These are phyloP conservation scores for Hirtodrosophila alboralis DNA, from an alignment of 2,888 invertebrate species.

Conservation along the genomic window DNA sequence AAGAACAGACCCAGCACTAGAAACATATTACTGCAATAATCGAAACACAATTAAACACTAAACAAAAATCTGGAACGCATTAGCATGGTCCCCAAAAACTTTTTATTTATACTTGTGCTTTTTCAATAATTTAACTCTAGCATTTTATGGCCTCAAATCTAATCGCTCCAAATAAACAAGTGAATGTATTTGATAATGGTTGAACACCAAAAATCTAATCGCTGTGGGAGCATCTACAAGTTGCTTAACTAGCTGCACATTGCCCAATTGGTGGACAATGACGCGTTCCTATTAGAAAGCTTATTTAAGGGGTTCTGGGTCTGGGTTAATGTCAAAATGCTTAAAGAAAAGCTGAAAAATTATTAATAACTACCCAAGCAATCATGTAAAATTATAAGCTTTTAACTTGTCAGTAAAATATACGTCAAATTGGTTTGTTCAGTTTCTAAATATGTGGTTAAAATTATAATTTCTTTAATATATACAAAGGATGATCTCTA, in stretches of 20 bases:
- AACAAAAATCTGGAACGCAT: neutral
- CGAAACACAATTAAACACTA: conserved; percentile 7
- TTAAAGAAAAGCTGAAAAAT: too few relatives aligned
- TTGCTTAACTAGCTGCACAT: conserved; percentile 18
- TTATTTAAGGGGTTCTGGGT: neutral
- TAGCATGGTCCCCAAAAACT: neutral
- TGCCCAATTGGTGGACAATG: conserved; percentile 12
- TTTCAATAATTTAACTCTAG: too few relatives aligned
- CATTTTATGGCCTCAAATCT: conserved; percentile 30
- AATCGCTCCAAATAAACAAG: conserved; percentile 25
- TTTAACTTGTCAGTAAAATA: too few relatives aligned
- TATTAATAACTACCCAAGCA: too few relatives aligned
- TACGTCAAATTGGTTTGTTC: too few relatives aligned
- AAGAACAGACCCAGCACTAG: conserved; percentile 53
- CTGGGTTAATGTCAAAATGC: neutral
- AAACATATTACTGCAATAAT: conserved; percentile 49
- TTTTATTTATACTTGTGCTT: too few relatives aligned
- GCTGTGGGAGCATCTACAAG: conserved; percentile 14
- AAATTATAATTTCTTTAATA: too few relatives aligned
- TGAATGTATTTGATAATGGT: neutral
- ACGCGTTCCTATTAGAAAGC: neutral
- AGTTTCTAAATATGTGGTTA: too few relatives aligned
- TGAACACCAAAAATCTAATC: conserved; percentile 31
- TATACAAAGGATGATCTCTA: too few relatives aligned
- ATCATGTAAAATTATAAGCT: too few relatives aligned